Percentiles rank a stretch among this genome's conserved stretches.
Evolutionary conservation across 2,797 vertebrate species (phyloP).

Genomic region (Simalia tracyae): DNA sequence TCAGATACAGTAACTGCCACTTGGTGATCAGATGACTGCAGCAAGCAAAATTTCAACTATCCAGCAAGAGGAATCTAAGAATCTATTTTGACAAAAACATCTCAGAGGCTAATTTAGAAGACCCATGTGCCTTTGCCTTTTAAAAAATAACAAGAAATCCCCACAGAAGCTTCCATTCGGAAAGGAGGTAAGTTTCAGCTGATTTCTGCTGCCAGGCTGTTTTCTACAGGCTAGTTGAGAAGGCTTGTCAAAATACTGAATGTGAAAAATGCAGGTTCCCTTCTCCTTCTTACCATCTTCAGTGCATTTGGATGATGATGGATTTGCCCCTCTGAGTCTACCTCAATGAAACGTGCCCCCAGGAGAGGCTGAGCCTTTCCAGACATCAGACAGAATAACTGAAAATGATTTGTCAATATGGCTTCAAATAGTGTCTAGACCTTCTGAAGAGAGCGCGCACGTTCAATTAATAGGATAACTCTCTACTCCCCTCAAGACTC

Average conservation of each 20-base stretch:
- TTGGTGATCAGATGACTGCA: slow-evolving; percentile 62
- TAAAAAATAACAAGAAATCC: slow-evolving; percentile 58
- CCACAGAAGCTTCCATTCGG: slow-evolving; percentile 59
- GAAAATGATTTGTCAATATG: background rate
- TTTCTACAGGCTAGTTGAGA: slow-evolving; percentile 72
- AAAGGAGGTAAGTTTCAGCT: slow-evolving; percentile 76
- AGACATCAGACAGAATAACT: background rate
- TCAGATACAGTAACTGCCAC: slow-evolving; percentile 61
- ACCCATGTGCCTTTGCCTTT: slow-evolving; percentile 72
- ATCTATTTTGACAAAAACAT: slow-evolving; percentile 75
- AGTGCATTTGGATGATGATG: slow-evolving; percentile 38
- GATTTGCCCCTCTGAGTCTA: slow-evolving; percentile 1
- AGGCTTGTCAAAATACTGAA: slow-evolving; percentile 79
- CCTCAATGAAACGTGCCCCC: background rate
- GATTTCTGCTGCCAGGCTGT: slow-evolving; percentile 84
- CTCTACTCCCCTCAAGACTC: background rate
- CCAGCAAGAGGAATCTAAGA: slow-evolving; percentile 65
- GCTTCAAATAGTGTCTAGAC: background rate
- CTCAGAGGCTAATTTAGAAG: slow-evolving; percentile 76
- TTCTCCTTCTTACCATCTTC: slow-evolving; percentile 70
- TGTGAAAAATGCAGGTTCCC: slow-evolving; percentile 66
- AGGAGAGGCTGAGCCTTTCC: background rate
- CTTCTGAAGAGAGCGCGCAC: background rate
- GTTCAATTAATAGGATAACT: background rate
- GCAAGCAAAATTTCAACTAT: slow-evolving; percentile 20